These are phyloP conservation scores for Gymnoscopelus braueri DNA, from an alignment of 2,797 vertebrate genomes.

Conservation along the genomic window DNA sequence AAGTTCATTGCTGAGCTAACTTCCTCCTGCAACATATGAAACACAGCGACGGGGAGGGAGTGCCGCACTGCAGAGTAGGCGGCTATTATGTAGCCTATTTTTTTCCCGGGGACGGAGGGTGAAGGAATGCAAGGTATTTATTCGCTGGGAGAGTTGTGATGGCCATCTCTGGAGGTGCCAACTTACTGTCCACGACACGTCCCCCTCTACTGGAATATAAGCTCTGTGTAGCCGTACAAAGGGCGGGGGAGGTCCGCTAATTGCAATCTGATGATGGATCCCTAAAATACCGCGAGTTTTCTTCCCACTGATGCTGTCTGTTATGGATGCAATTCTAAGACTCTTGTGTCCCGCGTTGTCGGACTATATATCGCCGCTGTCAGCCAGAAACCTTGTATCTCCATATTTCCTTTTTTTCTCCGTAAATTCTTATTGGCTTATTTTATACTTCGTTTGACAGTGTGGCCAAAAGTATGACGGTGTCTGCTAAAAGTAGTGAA, in stretches of 20 bases:
- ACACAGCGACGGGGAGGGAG: constrained; percentile 18
- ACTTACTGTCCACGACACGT: constrained; percentile 57
- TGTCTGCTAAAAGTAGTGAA: no score
- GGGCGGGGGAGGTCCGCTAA: constrained; percentile 47
- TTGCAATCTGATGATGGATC: constrained; percentile 72
- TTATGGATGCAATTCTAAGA: constrained; percentile 1
- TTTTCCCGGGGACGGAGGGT: constrained; percentile 47
- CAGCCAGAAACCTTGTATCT: no score
- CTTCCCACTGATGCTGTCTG: constrained; percentile 14
- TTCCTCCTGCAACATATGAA: constrained; percentile 51
- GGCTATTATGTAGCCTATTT: constrained; percentile 41
- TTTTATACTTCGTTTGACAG: no score
- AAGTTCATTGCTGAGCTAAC: constrained; percentile 66
- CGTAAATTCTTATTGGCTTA: no score
- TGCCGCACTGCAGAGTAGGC: constrained; percentile 36
- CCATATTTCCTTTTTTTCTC: no score
- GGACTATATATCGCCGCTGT: not conserved
- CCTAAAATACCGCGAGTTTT: constrained; percentile 36
- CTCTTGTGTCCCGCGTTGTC: constrained; percentile 1
- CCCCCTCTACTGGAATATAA: constrained; percentile 55
- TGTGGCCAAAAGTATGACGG: no score
- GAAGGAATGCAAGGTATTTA: constrained; percentile 71
- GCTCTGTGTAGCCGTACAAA: constrained; percentile 45
- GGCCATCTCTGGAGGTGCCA: constrained; percentile 62
- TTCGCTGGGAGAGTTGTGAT: constrained; percentile 58